A percentile compares a stretch with the other conserved stretches of the same genome.
phyloP scores from a whole-genome alignment of 2,797 vertebrate genomes.

The Ctenosaura bakeri region DNA sequence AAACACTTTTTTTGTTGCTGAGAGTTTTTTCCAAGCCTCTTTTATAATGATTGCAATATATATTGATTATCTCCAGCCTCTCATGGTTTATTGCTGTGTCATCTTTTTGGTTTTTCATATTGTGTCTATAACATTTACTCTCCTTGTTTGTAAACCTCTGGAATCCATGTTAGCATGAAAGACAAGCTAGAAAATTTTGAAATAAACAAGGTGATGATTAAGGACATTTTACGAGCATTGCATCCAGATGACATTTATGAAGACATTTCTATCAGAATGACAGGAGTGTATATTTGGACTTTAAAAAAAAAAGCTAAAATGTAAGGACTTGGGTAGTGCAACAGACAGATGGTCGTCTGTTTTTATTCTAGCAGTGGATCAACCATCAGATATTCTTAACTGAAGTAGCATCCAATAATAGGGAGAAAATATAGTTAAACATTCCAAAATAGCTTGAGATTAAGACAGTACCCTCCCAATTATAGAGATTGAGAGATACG shows the following conservation, averaged over 20 bases:
- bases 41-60: background rate
- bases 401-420: background rate
- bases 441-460: background rate
- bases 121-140: background rate
- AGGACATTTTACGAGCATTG: background rate
- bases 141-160: background rate
- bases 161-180: background rate
- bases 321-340: background rate
- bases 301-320: background rate
- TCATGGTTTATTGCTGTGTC: background rate
- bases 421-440: background rate
- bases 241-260: background rate
- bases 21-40: too few relatives aligned
- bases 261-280: background rate
- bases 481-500: background rate
- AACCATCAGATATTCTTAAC: background rate
- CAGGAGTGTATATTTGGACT: background rate
- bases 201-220: background rate
- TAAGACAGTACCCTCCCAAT: background rate
- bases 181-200: background rate
- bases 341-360: background rate
- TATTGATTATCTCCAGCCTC: background rate
- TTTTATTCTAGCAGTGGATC: background rate
- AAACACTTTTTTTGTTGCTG: background rate
- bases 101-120: background rate